A percentile compares a stretch with the other conserved stretches of the same genome.
phyloP scores from a whole-genome alignment of 1,140 invertebrate genomes.

The Drosophila orena region DNA sequence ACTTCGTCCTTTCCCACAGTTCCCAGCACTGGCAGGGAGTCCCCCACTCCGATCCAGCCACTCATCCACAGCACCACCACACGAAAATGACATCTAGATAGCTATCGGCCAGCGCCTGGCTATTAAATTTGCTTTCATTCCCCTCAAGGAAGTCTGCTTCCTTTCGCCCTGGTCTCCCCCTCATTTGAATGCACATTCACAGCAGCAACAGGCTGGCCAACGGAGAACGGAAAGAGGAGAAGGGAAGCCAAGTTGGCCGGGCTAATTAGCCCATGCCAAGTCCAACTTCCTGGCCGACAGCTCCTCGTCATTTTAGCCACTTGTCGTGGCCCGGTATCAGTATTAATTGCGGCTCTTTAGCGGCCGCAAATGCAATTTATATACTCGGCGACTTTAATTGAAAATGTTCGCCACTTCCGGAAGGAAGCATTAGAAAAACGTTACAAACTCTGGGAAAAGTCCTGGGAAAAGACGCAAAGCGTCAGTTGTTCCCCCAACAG shows the following conservation, averaged over 20 bases:
- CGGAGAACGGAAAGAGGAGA: not conserved
- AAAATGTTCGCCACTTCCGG: constrained; percentile 73
- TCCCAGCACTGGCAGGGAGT: not conserved
- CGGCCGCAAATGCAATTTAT: constrained; percentile 38
- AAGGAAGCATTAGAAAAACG: constrained; percentile 65
- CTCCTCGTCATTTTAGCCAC: constrained; percentile 22
- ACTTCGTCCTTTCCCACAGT: constrained; percentile 49
- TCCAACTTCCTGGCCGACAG: constrained; percentile 58
- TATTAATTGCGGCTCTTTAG: constrained; percentile 78
- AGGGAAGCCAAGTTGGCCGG: constrained; percentile 17
- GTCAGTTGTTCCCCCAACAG: constrained; percentile 19
- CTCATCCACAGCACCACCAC: constrained; percentile 31
- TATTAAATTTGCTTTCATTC: constrained; percentile 65
- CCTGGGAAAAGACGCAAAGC: constrained; percentile 1
- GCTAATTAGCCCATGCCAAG: constrained; percentile 59
- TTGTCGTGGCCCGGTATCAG: constrained; percentile 16
- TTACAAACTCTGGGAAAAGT: constrained; percentile 23
- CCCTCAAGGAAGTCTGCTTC: constrained; percentile 53
- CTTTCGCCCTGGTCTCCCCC: constrained; percentile 20
- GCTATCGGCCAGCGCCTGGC: constrained; percentile 51
- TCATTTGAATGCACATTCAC: constrained; percentile 64
- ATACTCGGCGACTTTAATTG: constrained; percentile 57
- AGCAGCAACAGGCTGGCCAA: constrained; percentile 65
- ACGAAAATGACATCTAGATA: constrained; percentile 64
- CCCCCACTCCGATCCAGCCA: constrained; percentile 4